Percentiles rank a stretch among this genome's conserved stretches.
phyloP scores from a whole-genome alignment of 1,140 invertebrate genomes.

The Diachasmimorpha longicaudata region DNA sequence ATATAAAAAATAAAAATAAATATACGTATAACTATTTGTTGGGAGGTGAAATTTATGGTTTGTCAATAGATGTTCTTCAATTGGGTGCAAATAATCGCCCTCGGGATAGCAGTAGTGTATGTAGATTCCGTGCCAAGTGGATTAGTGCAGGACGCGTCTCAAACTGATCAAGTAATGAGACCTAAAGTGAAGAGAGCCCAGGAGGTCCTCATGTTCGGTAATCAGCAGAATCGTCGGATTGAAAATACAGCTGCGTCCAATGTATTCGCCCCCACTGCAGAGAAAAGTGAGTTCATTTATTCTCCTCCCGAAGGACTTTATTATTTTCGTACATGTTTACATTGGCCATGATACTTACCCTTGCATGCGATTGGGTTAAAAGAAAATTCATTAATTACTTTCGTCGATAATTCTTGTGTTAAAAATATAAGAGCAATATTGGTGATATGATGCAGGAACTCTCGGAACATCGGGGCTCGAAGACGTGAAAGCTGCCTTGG shows the following conservation, averaged over 20 bases:
- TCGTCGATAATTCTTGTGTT: neutral
- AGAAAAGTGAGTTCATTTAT: conserved; percentile 49
- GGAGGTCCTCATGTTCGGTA: conserved; percentile 60
- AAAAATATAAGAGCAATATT: conserved; percentile 13
- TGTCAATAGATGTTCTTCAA: conserved; percentile 40
- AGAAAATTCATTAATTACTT: too few species aligned
- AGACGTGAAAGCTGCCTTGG: conserved; percentile 37
- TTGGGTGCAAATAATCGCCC: conserved; percentile 37
- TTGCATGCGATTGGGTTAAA: too few species aligned
- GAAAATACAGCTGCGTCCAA: conserved; percentile 32
- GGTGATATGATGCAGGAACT: conserved; percentile 31
- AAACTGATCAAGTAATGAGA: conserved; percentile 39
- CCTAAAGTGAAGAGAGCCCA: conserved; percentile 58
- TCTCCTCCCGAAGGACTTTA: too few species aligned
- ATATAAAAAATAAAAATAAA: neutral
- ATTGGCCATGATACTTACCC: too few species aligned
- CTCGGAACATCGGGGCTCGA: conserved; percentile 40
- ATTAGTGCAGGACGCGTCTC: conserved; percentile 38
- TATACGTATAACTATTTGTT: neutral
- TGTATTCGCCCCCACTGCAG: conserved; percentile 35
- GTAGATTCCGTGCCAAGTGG: conserved; percentile 38
- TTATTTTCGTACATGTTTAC: too few species aligned
- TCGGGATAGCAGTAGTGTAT: conserved; percentile 34
- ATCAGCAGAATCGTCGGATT: conserved; percentile 55
- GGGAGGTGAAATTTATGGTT: neutral